Evolutionary conservation across 64 coral and sea anemone species (phyloP).

Genomic region (Montipora efflorescens): DNA sequence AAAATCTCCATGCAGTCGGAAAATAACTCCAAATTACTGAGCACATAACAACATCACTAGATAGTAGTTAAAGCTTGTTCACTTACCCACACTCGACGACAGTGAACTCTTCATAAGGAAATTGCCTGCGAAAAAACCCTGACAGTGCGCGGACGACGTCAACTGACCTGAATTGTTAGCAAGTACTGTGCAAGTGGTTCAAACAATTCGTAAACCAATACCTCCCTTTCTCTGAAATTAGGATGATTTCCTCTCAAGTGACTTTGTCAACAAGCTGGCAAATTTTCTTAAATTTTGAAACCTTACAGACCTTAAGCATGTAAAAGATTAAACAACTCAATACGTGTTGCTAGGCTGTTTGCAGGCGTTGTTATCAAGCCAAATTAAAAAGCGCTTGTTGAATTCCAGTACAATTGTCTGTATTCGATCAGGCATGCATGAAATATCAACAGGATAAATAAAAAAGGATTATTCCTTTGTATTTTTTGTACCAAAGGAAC

Average conservation of each 20-base stretch:
- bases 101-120: background rate
- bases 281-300: too few relatives aligned
- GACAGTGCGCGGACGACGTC: background rate
- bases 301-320: background rate
- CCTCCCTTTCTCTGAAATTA: background rate
- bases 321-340: background rate
- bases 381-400: background rate
- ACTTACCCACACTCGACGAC: background rate
- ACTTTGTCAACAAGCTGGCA: background rate
- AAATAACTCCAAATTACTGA: background rate
- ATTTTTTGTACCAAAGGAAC: background rate
- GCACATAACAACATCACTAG: background rate
- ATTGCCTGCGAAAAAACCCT: background rate
- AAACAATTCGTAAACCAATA: background rate
- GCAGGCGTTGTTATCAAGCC: slow-evolving; percentile 1
- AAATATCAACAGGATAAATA: background rate
- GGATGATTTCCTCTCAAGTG: background rate
- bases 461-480: slow-evolving; percentile 38
- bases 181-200: background rate
- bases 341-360: slow-evolving; percentile 1
- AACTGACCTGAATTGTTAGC: too few relatives aligned
- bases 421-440: background rate
- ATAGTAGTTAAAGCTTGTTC: background rate
- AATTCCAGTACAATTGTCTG: background rate
- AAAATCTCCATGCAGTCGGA: background rate